Evolutionary conservation across 2,113 vertebrate species (phyloP).

Genomic region (Polypterus bichir): DNA sequence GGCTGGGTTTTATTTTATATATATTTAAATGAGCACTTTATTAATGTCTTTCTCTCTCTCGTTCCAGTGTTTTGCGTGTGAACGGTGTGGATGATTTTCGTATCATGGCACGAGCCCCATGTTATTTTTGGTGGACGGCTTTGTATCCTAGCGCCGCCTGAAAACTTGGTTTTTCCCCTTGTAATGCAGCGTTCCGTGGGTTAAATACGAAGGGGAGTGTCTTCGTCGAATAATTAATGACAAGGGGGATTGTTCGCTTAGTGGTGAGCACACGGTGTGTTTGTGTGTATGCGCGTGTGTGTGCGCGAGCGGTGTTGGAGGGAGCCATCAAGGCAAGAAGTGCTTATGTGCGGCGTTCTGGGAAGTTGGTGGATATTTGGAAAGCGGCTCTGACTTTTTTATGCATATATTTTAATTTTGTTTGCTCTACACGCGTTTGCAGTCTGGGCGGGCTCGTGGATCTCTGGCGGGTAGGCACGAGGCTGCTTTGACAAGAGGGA

Average conservation of each 20-base stretch:
- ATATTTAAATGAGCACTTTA: too few relatives aligned
- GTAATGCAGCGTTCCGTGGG: neutral
- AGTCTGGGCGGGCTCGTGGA: slow-evolving; percentile 7
- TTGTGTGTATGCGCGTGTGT: neutral
- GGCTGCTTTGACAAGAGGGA: slow-evolving; percentile 1
- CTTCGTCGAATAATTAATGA: neutral
- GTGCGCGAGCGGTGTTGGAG: too few relatives aligned
- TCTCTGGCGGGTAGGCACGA: neutral
- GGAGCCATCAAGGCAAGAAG: neutral
- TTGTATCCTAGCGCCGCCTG: too few relatives aligned
- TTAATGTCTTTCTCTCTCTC: too few relatives aligned
- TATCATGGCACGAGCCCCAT: too few relatives aligned
- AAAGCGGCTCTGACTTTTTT: slow-evolving; percentile 8
- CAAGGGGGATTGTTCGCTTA: neutral
- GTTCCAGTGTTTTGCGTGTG: too few relatives aligned
- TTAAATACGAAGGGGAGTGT: neutral
- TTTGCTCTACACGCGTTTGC: slow-evolving; percentile 4
- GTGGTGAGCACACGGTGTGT: neutral
- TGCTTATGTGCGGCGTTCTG: slow-evolving; percentile 9
- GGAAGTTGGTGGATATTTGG: slow-evolving; percentile 21
- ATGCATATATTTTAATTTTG: too few relatives aligned
- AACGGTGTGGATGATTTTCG: too few relatives aligned
- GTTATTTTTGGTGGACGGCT: too few relatives aligned
- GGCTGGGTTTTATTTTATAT: too few relatives aligned
- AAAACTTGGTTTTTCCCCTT: too few relatives aligned